Conservation (phyloP, 2,797 vertebrate genomes). For the Tachyglossus aculeatus region DNA sequence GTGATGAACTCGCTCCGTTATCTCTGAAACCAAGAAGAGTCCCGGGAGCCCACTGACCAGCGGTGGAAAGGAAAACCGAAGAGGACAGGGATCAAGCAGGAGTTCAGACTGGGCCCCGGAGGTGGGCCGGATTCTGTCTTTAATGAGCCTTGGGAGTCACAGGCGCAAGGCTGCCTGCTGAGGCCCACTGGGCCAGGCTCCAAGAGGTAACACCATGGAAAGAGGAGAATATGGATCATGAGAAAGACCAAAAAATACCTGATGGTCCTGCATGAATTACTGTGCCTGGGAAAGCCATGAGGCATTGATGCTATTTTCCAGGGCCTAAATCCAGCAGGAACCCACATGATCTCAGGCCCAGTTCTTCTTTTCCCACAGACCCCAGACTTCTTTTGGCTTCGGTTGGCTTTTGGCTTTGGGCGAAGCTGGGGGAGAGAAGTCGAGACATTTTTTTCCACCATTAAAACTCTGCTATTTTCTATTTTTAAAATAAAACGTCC, state of each 20-base stretch:
- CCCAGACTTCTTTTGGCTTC: too few relatives aligned
- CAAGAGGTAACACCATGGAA: too few relatives aligned
- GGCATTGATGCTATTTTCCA: too few relatives aligned
- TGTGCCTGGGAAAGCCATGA: too few relatives aligned
- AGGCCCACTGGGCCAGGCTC: too few relatives aligned
- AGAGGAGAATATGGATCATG: too few relatives aligned
- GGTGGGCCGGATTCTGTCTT: background rate
- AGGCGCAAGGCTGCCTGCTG: too few relatives aligned
- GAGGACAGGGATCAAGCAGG: background rate
- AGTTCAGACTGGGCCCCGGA: rapidly evolving
- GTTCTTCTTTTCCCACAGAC: too few relatives aligned
- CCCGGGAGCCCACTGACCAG: background rate
- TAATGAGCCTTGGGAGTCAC: too few relatives aligned
- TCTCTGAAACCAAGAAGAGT: constrained; percentile 67
- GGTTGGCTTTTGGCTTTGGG: background rate
- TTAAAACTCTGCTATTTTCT: background rate
- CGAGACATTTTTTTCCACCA: background rate
- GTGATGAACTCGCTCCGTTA: constrained; percentile 86
- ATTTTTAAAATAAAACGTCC: too few relatives aligned
- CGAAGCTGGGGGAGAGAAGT: background rate
- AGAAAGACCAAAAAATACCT: too few relatives aligned
- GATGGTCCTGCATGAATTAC: too few relatives aligned
- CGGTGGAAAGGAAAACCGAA: background rate
- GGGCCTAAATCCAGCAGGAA: background rate
- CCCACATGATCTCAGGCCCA: background rate